Percentiles rank a stretch among this genome's conserved stretches.
These are phyloP conservation scores for Thaleichthys pacificus DNA, from an alignment of 2,797 vertebrate genomes.

Conservation along the genomic window DNA sequence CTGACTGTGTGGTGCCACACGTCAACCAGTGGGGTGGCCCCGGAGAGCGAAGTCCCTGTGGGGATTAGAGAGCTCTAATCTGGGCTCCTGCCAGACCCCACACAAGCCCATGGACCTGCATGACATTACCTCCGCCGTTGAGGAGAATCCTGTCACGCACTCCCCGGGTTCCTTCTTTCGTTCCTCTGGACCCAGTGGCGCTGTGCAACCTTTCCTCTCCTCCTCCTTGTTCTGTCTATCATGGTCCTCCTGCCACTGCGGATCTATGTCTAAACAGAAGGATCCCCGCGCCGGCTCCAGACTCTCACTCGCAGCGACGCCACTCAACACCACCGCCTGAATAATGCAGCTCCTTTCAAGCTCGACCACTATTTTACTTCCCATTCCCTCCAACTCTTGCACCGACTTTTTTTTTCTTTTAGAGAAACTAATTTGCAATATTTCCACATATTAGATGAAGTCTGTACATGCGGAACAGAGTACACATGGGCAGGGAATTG, in stretches of 20 bases:
- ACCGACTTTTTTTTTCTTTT: conserved; percentile 25
- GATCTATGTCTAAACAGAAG: conserved; percentile 57
- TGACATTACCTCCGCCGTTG: conserved; percentile 51
- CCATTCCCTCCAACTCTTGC: conserved; percentile 21
- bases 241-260: conserved; percentile 65
- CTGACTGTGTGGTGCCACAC: conserved; percentile 68
- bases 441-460: conserved; percentile 72
- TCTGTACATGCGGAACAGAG: conserved; percentile 70
- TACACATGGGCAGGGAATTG: conserved; percentile 77
- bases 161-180: conserved; percentile 61
- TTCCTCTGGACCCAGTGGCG: conserved; percentile 59
- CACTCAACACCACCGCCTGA: conserved; percentile 7
- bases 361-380: background rate
- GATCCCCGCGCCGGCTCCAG: conserved; percentile 56
- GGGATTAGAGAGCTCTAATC: conserved; percentile 51
- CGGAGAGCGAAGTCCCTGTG: conserved; percentile 44
- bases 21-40: conserved; percentile 61
- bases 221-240: conserved; percentile 57
- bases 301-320: conserved; percentile 47
- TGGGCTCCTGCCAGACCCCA: conserved; percentile 18
- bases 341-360: background rate
- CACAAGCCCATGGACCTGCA: conserved; percentile 51
- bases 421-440: conserved; percentile 69
- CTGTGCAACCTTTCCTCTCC: conserved; percentile 61
- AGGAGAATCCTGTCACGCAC: conserved; percentile 41